Conservation (phyloP, 2,113 vertebrate genomes). For the Machaerirhynchus nigripectus region DNA sequence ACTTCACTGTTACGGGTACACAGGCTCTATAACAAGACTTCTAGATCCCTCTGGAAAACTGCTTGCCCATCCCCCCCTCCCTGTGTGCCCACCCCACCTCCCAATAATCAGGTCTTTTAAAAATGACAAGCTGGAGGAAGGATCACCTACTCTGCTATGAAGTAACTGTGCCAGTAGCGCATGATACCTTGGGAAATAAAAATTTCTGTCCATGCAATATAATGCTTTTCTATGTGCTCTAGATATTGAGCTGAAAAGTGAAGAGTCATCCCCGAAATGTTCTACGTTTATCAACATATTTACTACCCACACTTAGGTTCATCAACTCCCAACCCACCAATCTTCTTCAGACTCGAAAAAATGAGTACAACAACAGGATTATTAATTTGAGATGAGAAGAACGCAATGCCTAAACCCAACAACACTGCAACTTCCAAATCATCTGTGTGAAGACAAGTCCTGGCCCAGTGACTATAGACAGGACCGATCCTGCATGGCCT, state of each 20-base stretch:
- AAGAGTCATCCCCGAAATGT: slow-evolving; percentile 35
- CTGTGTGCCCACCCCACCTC: not conserved
- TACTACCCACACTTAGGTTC: slow-evolving; percentile 42
- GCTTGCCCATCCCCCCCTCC: not conserved
- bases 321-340: slow-evolving; percentile 26
- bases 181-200: slow-evolving; percentile 45
- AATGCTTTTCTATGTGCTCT: slow-evolving; percentile 51
- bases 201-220: slow-evolving; percentile 44
- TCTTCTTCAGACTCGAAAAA: not conserved
- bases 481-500: not conserved
- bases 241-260: slow-evolving; percentile 48
- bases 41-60: slow-evolving; percentile 7
- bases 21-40: slow-evolving; percentile 40
- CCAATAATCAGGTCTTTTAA: not conserved
- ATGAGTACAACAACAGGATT: not conserved
- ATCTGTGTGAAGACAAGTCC: not conserved
- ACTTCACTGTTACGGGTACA: slow-evolving; percentile 13
- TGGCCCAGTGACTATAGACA: not conserved
- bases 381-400: slow-evolving; percentile 3
- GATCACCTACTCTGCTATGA: slow-evolving; percentile 27
- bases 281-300: not conserved
- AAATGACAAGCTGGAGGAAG: slow-evolving; percentile 44
- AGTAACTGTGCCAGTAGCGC: slow-evolving; percentile 34
- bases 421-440: not conserved
- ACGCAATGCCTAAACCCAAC: not conserved